Conservation (phyloP, 2,888 invertebrate species). For the Diogma glabrata region DNA sequence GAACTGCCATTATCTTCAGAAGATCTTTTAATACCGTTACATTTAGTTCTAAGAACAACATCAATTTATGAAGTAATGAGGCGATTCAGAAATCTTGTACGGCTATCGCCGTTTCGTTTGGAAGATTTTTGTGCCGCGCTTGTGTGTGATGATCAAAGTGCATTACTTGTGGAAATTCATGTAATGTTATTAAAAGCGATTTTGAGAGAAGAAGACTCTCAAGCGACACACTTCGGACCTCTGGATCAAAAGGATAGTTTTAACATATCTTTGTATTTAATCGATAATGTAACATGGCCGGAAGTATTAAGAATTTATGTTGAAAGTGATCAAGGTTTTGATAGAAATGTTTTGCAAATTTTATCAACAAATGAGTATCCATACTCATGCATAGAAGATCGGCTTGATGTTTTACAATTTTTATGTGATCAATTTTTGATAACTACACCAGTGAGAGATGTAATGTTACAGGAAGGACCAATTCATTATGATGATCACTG, state of each 20-base stretch:
- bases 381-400: conserved; percentile 66
- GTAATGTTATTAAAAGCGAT: conserved; percentile 85
- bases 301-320: conserved; percentile 82
- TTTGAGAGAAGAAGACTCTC: conserved; percentile 84
- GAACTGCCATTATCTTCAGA: conserved; percentile 78
- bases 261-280: conserved; percentile 82
- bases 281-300: conserved; percentile 95
- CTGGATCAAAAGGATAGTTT: conserved; percentile 95
- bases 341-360: conserved; percentile 56
- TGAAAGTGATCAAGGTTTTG: conserved; percentile 78
- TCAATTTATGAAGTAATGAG: conserved; percentile 91
- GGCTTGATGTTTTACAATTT: conserved; percentile 75
- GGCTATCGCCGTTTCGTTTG: conserved; percentile 87
- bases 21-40: conserved; percentile 71
- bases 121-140: conserved; percentile 96
- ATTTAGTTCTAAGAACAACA: conserved; percentile 66
- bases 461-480: conserved; percentile 87
- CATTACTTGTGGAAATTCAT: conserved; percentile 85
- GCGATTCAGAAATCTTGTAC: conserved; percentile 81
- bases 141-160: conserved; percentile 83
- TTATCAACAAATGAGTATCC: conserved; percentile 74
- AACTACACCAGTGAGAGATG: conserved; percentile 85
- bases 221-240: conserved; percentile 91
- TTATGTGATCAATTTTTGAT: conserved; percentile 90
- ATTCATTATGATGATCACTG: conserved; percentile 91